Evolutionary conservation across 2,888 invertebrate genomes (phyloP), one percentile per base, ranked within the genome.

Genomic region (Dicyrtomina minuta): DNA sequence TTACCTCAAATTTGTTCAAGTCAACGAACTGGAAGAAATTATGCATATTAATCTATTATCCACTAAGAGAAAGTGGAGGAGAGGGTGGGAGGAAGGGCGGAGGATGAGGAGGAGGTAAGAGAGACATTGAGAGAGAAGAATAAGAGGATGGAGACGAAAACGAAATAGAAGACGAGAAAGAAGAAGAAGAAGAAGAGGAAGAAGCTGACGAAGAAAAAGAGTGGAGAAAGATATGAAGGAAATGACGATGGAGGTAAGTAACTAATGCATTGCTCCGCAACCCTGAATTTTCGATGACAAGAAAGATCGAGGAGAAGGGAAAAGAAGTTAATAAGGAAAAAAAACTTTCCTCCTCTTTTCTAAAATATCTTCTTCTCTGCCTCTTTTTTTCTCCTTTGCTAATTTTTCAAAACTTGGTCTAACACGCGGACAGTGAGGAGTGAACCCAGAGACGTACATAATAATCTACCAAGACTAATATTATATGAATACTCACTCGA

Each of bases 21-120:
- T 61, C 61, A 46, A 46, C 22, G 61, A 61, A 46, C 61, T 61
- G 24, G 26, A 46, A 61, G 46, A 61, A 61, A 61, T 61, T 61
- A 61, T 61, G 61, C 61, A 61, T 61, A 61, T 61, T 61, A 61
- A 61, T 61, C 61, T 61, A 61, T 61, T 61, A 61, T 61, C 61
- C 46, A 3, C 10, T 3, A 22, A 43, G 22, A 43, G 13, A 20
- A 13, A 44, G 17, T 5, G 33, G 33, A 20, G 8, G n/a, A 5
- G 17, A 12, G n/a, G 13, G 26, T 5, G 26, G 15, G 10, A 20
- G n/a, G 12, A 20, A 20, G 22, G 53, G 22, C 3, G 12, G 4
- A 15, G 20, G 46, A 46, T 46, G 46, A 12, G 46, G 4, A 4
- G 20, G 46, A 17, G 12, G 13, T 46, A 17, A 15, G 46, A 46